phyloP scores from a whole-genome alignment of 2,888 invertebrate species.

The Elgonia sp. region DNA sequence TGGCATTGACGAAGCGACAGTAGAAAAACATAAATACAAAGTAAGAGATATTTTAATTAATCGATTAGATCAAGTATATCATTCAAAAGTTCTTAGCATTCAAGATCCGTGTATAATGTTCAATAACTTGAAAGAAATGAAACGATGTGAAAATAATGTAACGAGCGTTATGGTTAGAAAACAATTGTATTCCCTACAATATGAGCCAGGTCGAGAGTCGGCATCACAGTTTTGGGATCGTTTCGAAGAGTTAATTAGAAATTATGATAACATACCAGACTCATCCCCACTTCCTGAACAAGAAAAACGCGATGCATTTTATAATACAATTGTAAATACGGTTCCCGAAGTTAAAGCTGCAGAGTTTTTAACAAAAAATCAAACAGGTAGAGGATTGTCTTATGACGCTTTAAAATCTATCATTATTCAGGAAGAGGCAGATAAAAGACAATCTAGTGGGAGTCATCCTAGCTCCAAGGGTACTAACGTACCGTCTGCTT shows the following conservation, averaged over 20 bases:
- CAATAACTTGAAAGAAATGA: background rate
- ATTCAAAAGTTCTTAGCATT: background rate
- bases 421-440: background rate
- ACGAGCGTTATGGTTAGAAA: background rate
- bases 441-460: too few species aligned
- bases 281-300: too few species aligned
- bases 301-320: slow-evolving; percentile 23
- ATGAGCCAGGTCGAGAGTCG: background rate
- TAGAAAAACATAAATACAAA: background rate
- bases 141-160: background rate
- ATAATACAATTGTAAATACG: background rate
- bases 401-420: too few species aligned
- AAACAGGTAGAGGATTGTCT: background rate
- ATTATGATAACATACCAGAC: background rate
- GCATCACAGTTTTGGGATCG: background rate
- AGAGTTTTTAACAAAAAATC: slow-evolving; percentile 59
- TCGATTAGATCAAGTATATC: background rate
- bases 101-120: background rate
- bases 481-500: too few species aligned
- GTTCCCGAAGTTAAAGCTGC: slow-evolving; percentile 56
- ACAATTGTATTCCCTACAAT: background rate
- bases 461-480: too few species aligned
- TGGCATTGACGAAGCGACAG: background rate
- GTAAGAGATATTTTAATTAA: background rate
- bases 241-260: background rate